phyloP scores from a whole-genome alignment of 2,797 vertebrate species.

The Enteromius unitaeniatus region DNA sequence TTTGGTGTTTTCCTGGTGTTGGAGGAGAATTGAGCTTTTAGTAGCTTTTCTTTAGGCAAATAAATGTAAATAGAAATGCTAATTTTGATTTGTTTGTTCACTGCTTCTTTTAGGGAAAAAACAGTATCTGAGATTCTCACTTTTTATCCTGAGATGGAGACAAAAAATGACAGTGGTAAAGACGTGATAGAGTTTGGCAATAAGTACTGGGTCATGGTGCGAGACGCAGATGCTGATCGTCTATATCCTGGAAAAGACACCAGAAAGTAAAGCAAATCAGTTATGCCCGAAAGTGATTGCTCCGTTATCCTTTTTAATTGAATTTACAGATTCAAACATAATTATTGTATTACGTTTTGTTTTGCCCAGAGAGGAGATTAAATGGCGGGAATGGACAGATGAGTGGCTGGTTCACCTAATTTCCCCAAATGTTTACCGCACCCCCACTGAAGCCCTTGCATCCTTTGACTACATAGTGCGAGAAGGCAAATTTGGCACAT shows the following conservation, averaged over 20 bases:
- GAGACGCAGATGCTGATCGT: conserved; percentile 75
- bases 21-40: no score
- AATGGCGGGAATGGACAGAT: conserved; percentile 94
- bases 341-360: background rate
- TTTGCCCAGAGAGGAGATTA: conserved; percentile 89
- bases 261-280: conserved; percentile 79
- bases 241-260: conserved; percentile 84
- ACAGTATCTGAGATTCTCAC: conserved; percentile 82
- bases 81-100: background rate
- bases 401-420: conserved; percentile 97
- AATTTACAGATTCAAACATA: background rate
- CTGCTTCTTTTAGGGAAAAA: conserved; percentile 73
- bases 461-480: conserved; percentile 98
- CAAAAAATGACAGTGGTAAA: conserved; percentile 85
- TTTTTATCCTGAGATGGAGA: conserved; percentile 90
- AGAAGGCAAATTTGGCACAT: conserved; percentile 89
- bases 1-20: background rate
- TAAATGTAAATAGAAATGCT: background rate
- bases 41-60: background rate
- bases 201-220: conserved; percentile 98
- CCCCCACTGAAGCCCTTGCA: conserved; percentile 85
- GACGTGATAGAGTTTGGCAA: conserved; percentile 89
- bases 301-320: background rate
- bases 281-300: background rate
- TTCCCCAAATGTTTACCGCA: conserved; percentile 96